These are phyloP conservation scores for Gila orcuttii DNA, from an alignment of 2,113 vertebrate genomes.

Conservation along the genomic window DNA sequence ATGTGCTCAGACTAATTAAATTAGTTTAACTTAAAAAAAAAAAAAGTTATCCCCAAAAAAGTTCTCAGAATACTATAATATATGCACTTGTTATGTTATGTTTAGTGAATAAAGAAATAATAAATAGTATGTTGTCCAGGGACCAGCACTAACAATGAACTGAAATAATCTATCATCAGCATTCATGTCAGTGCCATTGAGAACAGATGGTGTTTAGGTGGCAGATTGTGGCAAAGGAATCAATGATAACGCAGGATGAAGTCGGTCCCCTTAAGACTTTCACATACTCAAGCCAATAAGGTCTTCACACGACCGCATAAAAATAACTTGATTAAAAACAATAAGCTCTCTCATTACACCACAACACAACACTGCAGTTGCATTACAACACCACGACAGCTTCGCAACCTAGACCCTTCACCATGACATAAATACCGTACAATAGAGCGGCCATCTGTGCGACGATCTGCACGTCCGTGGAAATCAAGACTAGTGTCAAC, in stretches of 20 bases:
- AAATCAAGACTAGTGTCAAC: constrained; percentile 45
- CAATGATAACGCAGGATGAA: constrained; percentile 61
- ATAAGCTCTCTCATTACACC: constrained; percentile 11
- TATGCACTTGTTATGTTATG: not conserved
- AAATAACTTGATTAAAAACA: constrained; percentile 43
- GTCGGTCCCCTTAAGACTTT: constrained; percentile 55
- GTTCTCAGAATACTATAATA: not conserved
- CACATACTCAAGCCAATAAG: constrained; percentile 53
- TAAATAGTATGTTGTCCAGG: not conserved
- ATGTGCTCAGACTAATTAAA: not conserved
- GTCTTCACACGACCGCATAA: constrained; percentile 24
- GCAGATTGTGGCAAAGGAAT: constrained; percentile 58
- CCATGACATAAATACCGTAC: constrained; percentile 11
- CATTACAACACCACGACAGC: constrained; percentile 17
- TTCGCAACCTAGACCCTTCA: constrained; percentile 3
- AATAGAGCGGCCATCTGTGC: constrained; percentile 28
- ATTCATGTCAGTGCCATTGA: constrained; percentile 41
- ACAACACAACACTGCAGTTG: not conserved
- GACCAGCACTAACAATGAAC: not conserved
- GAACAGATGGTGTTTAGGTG: constrained; percentile 64
- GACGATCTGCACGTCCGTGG: constrained; percentile 14
- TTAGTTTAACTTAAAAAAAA: not conserved
- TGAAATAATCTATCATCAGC: constrained; percentile 36
- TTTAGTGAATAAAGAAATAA: not conserved
- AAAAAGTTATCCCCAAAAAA: not conserved